phyloP scores from a whole-genome alignment of 2,888 invertebrate genomes.

The Acrobasis suavella region DNA sequence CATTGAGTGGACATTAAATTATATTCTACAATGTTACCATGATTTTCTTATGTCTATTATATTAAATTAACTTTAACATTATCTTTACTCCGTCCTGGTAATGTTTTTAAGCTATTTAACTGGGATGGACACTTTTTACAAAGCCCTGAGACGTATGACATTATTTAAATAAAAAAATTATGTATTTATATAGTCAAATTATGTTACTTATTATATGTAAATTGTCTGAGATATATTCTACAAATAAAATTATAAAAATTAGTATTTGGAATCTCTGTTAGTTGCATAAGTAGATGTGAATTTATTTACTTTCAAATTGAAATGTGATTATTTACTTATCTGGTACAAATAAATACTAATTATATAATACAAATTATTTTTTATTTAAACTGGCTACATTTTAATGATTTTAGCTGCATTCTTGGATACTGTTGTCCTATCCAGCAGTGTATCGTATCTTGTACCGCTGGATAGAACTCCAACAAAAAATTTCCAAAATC shows the following conservation, averaged over 20 bases:
- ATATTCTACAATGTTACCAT: constrained; percentile 29
- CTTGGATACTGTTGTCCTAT: too few species aligned
- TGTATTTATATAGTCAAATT: constrained; percentile 11
- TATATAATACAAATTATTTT: constrained; percentile 37
- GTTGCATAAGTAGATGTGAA: constrained; percentile 49
- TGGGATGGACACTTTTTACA: constrained; percentile 38
- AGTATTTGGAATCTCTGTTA: constrained; percentile 43
- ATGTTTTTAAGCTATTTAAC: constrained; percentile 35
- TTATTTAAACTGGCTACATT: neutral
- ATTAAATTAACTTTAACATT: constrained; percentile 27
- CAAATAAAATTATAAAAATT: constrained; percentile 27
- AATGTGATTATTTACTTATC: constrained; percentile 55
- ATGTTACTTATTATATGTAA: constrained; percentile 27
- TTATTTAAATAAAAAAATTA: constrained; percentile 21
- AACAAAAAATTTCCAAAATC: too few species aligned
- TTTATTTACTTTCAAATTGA: constrained; percentile 46
- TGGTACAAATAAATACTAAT: constrained; percentile 70
- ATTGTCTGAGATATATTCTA: constrained; percentile 23
- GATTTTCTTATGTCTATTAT: constrained; percentile 25
- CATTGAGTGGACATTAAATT: constrained; percentile 28
- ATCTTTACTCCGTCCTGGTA: constrained; percentile 49
- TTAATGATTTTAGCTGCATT: too few species aligned
- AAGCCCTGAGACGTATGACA: constrained; percentile 22
- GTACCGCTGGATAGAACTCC: too few species aligned
- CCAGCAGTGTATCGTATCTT: too few species aligned